Percentiles rank a stretch among this genome's conserved stretches.
These are phyloP conservation scores for Plagiodera versicolora DNA, from an alignment of 2,888 invertebrate species.

Conservation along the genomic window DNA sequence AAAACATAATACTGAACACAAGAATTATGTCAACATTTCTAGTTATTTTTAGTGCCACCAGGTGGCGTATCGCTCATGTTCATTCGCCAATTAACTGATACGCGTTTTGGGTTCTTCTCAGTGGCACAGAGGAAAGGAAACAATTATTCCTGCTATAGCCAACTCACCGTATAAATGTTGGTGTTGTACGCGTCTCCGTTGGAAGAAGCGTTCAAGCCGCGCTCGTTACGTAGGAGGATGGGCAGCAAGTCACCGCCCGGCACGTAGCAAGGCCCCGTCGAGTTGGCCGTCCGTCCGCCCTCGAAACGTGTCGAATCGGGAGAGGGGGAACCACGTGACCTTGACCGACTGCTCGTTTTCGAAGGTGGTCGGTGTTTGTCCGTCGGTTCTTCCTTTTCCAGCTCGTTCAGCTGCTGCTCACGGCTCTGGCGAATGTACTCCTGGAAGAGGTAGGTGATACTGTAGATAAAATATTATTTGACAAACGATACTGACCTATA, in stretches of 20 bases:
- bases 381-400: conserved; percentile 53
- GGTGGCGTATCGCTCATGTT: too few species aligned
- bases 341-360: conserved; percentile 33
- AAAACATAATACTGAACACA: too few species aligned
- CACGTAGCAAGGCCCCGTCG: conserved; percentile 55
- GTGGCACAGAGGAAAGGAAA: too few species aligned
- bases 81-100: too few species aligned
- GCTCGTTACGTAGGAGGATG: conserved; percentile 49
- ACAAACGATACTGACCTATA: too few species aligned
- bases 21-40: too few species aligned
- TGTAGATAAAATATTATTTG: too few species aligned
- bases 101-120: too few species aligned
- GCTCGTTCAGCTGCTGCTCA: conserved; percentile 74
- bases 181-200: conserved; percentile 46
- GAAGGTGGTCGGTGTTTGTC: conserved; percentile 26
- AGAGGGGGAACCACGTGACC: conserved; percentile 46
- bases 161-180: conserved; percentile 45
- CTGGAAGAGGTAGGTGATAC: conserved; percentile 59
- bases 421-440: conserved; percentile 77
- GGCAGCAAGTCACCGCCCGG: conserved; percentile 55
- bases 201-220: conserved; percentile 39
- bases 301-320: conserved; percentile 37
- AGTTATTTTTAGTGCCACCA: too few species aligned
- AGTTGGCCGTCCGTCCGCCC: conserved; percentile 38
- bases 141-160: too few species aligned